These are phyloP conservation scores for Siniperca scherzeri DNA, from an alignment of 2,797 vertebrate species.

Conservation along the genomic window DNA sequence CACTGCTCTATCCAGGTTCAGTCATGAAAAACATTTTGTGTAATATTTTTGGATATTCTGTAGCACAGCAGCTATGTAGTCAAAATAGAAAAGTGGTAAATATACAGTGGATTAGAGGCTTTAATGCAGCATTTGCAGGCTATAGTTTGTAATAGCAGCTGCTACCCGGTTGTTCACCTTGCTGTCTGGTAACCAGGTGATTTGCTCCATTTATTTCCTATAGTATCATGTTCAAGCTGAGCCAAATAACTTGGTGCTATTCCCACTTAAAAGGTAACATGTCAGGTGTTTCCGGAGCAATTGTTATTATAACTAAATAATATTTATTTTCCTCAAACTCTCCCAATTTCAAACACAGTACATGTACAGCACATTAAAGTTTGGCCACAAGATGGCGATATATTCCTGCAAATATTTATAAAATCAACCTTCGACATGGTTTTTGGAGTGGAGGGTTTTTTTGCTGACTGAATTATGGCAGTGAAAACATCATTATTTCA, in stretches of 20 bases:
- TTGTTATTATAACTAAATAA: not conserved
- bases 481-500: not conserved
- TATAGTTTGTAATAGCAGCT: not conserved
- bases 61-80: not conserved
- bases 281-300: not conserved
- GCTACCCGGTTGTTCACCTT: slow-evolving; percentile 37
- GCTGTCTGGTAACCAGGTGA: slow-evolving; percentile 53
- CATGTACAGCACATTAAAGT: not conserved
- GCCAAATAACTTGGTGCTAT: slow-evolving; percentile 18
- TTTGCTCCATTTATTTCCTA: slow-evolving; percentile 74
- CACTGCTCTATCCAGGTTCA: slow-evolving; percentile 80
- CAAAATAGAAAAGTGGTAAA: not conserved
- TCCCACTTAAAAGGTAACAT: slow-evolving; percentile 5
- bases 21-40: not conserved
- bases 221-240: slow-evolving; percentile 58
- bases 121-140: not conserved
- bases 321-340: not conserved
- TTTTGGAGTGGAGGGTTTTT: not conserved
- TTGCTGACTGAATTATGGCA: slow-evolving; percentile 6
- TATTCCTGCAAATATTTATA: slow-evolving; percentile 2
- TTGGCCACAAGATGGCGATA: slow-evolving; percentile 72
- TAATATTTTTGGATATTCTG: not conserved
- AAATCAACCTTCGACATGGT: not conserved
- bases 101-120: not conserved
- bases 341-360: not conserved